phyloP scores from a whole-genome alignment of 2,797 vertebrate genomes.

The Saxicola maurus region DNA sequence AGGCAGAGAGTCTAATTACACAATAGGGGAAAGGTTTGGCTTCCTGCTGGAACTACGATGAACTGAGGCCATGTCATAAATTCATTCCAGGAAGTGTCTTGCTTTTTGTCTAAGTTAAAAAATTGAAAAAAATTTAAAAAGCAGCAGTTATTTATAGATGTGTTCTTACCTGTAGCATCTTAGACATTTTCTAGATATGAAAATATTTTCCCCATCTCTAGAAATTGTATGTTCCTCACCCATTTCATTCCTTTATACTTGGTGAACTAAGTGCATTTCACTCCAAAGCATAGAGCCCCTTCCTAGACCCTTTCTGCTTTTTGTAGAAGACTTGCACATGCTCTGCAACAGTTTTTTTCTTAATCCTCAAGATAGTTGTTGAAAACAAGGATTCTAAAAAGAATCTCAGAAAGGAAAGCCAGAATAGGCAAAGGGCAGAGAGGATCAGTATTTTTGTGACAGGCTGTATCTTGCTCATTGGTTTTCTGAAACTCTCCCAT shows the following conservation, averaged over 20 bases:
- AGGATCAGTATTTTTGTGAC: not conserved
- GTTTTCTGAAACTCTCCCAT: conserved; percentile 46
- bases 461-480: not conserved
- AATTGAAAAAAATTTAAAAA: not conserved
- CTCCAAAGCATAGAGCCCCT: not conserved
- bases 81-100: conserved; percentile 39
- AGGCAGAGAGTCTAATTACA: conserved; percentile 61
- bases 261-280: not conserved
- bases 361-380: not conserved
- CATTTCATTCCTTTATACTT: not conserved
- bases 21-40: conserved; percentile 57
- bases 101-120: conserved; percentile 11
- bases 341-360: not conserved
- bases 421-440: not conserved
- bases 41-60: conserved; percentile 38
- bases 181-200: not conserved
- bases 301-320: not conserved
- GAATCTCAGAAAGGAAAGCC: not conserved
- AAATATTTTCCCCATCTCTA: not conserved
- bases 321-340: not conserved
- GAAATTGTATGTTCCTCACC: not conserved
- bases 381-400: not conserved
- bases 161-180: not conserved
- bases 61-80: conserved; percentile 44
- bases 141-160: not conserved